Conservation (phyloP, 2,797 vertebrate genomes). For the Aeoliscus strigatus region DNA sequence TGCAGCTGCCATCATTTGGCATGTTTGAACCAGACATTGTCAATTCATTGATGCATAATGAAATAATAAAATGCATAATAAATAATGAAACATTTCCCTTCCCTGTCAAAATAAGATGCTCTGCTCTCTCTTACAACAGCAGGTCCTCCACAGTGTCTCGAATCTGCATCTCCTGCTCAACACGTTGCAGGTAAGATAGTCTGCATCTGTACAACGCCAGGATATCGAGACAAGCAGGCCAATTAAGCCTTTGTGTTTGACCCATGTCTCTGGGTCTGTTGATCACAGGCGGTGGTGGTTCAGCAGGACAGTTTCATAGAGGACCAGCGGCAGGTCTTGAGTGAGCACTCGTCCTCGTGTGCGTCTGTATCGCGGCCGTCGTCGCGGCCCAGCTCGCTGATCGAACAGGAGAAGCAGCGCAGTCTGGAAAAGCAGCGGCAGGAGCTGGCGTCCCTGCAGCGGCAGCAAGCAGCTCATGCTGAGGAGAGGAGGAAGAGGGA, state of each 20-base stretch:
- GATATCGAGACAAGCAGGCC: no score
- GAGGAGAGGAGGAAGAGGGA: conserved; percentile 82
- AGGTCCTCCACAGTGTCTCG: conserved; percentile 84
- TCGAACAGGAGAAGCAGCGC: conserved; percentile 97
- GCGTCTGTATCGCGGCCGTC: conserved; percentile 56
- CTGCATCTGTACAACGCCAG: no score
- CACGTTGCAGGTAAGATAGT: conserved; percentile 91
- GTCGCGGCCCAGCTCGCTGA: conserved; percentile 81
- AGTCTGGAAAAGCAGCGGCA: conserved; percentile 95
- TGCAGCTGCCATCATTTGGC: no score
- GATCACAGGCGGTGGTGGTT: conserved; percentile 83
- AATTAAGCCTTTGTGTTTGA: no score
- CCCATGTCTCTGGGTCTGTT: conserved; percentile 4
- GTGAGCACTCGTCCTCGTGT: conserved; percentile 70
- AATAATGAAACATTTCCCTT: no score
- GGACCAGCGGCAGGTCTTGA: conserved; percentile 88
- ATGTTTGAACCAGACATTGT: no score
- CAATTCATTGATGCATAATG: no score
- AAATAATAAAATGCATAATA: no score
- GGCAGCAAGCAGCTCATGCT: conserved; percentile 84
- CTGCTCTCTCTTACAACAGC: conserved; percentile 78
- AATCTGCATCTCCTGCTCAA: conserved; percentile 87
- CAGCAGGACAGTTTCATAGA: conserved; percentile 96
- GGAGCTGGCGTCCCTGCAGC: conserved; percentile 87
- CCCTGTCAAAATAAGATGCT: no score